Percentiles rank a stretch among this genome's conserved stretches.
Evolutionary conservation across 2,888 invertebrate genomes (phyloP).

Genomic region (Deilephila porcellus): DNA sequence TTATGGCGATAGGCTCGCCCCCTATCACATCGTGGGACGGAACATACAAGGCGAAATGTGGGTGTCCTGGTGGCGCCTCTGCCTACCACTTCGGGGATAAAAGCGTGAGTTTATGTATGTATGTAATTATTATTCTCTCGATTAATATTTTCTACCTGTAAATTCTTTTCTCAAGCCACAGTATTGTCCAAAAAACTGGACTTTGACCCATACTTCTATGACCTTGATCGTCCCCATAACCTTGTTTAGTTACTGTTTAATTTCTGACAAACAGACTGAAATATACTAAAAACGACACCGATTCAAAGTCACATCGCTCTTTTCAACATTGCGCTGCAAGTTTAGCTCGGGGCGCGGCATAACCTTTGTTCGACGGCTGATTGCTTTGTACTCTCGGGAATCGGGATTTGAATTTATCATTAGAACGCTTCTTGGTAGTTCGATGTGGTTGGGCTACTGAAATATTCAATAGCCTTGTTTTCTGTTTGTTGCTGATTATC

Average conservation of each 20-base stretch:
- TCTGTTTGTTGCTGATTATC: neutral
- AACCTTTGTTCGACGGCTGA: constrained; percentile 77
- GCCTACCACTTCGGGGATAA: too few relatives aligned
- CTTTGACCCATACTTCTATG: too few relatives aligned
- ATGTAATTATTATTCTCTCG: too few relatives aligned
- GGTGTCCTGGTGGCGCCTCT: too few relatives aligned
- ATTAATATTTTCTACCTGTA: too few relatives aligned
- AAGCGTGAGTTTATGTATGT: too few relatives aligned
- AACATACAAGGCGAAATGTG: too few relatives aligned
- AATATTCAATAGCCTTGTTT: constrained; percentile 66
- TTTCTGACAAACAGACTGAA: neutral
- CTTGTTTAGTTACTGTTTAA: too few relatives aligned
- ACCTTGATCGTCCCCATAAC: neutral
- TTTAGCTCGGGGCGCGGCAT: constrained; percentile 43
- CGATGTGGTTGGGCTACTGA: constrained; percentile 63
- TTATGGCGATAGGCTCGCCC: too few relatives aligned
- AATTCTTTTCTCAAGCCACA: too few relatives aligned
- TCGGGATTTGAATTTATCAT: constrained; percentile 81
- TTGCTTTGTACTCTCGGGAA: constrained; percentile 75
- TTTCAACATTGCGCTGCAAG: constrained; percentile 26
- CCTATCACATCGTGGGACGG: too few relatives aligned
- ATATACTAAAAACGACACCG: neutral
- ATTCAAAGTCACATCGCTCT: constrained; percentile 6
- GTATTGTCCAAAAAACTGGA: too few relatives aligned
- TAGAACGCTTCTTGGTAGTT: constrained; percentile 62